Evolutionary conservation across 2,888 invertebrate species (phyloP).

Genomic region (Napeogenes inachia): DNA sequence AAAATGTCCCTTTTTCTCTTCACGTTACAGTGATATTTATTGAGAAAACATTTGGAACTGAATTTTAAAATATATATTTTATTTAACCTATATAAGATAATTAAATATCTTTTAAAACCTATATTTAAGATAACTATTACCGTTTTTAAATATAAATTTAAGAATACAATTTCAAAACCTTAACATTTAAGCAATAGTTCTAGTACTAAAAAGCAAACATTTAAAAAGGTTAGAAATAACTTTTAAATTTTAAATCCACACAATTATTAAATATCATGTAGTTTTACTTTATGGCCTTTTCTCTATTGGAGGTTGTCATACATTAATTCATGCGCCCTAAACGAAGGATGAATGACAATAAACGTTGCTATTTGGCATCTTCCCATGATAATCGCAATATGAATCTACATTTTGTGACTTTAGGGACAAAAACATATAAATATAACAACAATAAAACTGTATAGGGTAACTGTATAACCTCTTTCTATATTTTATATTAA

Average conservation of each 20-base stretch:
- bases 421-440: conserved; percentile 9
- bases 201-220: too few relatives aligned
- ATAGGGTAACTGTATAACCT: too few relatives aligned
- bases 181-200: neutral
- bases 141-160: too few relatives aligned
- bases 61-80: neutral
- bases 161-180: too few relatives aligned
- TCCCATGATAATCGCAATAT: conserved; percentile 18
- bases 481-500: too few relatives aligned
- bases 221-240: too few relatives aligned
- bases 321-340: conserved; percentile 8
- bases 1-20: neutral
- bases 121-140: too few relatives aligned
- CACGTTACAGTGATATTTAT: neutral
- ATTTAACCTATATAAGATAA: too few relatives aligned
- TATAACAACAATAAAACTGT: too few relatives aligned
- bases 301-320: conserved; percentile 1
- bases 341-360: conserved; percentile 27
- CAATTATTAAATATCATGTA: conserved; percentile 1
- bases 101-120: neutral
- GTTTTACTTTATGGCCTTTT: neutral
- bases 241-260: neutral
- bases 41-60: neutral
- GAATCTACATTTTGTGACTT: conserved; percentile 19
- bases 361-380: conserved; percentile 24